Evolutionary conservation across 2,113 vertebrate genomes (phyloP), one percentile per base, ranked within the genome.

Genomic region (Epinephelus cyanopodus): DNA sequence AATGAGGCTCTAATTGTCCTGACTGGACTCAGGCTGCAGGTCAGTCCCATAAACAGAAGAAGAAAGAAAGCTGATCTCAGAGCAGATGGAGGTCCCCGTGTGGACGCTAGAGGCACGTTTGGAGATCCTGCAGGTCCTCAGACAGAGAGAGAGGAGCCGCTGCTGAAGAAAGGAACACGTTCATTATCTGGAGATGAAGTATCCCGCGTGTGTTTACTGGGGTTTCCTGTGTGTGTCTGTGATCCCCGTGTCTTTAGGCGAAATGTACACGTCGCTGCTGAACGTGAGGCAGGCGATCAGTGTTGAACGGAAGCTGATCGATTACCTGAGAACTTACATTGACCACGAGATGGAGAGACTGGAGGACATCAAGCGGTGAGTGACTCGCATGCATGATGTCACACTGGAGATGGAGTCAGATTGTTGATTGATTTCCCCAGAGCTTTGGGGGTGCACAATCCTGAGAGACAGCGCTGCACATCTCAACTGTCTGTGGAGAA

Each of bases 191-290:
- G 53, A 84, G 15, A 90, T 89, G 90, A 76, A 77, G 63, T 3
- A 1, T 42, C n/a, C 39, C 9, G 1, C 70, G 8, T 23, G 70
- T 15, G 27, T 81, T 33, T 69, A 17, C 72, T 79, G 63, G 64
- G n/a, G 25, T 64, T 18, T 92, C 19, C 54, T 86, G 42, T 0
- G 19, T 82, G 45, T 69, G 1, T 81, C 58, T 60, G 45, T 85
- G 62, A n/a, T 88, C 4, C 79, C 57, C 0, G 29, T 23, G 70
- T 87, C 58, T 5, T 67, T 58, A 1, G 81, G 74, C 5, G 93
- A 96, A 77, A 95, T 92, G 37, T 96, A 90, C 74, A 96, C 94
- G 14, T 96, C 96, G 52, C 89, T 96, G 86, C 78, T 90, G 58
- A 94, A 94, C 87, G 85, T 96, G 1, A 94, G 92, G 74, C 90